Evolutionary conservation across 2,113 vertebrate genomes (phyloP).

Genomic region (Aleadryas rufinucha): DNA sequence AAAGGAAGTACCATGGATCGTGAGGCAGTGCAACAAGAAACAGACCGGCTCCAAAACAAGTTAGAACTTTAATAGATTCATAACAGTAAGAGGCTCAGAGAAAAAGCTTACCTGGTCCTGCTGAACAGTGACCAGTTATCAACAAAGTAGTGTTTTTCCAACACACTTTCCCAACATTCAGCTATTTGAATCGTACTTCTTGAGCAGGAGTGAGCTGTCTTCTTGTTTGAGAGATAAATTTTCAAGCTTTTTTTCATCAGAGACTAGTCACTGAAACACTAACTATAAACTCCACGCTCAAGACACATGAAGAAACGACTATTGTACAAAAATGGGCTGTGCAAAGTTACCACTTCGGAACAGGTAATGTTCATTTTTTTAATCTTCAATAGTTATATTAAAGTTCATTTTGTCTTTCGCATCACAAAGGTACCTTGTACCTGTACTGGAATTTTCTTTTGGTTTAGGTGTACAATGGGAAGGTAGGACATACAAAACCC

Average conservation of each 20-base stretch:
- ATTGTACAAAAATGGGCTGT: not conserved
- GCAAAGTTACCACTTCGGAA: not conserved
- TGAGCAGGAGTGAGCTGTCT: not conserved
- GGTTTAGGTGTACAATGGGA: not conserved
- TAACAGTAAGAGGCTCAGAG: not conserved
- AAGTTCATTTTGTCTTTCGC: not conserved
- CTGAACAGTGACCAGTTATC: not conserved
- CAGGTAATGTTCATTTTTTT: not conserved
- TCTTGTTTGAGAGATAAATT: not conserved
- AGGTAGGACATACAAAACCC: not conserved
- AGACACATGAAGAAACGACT: not conserved
- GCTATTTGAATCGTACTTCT: not conserved
- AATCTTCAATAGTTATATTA: not conserved
- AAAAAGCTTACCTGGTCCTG: not conserved
- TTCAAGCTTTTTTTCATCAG: not conserved
- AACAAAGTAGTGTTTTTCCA: not conserved
- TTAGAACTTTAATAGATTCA: not conserved
- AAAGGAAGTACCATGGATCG: slow-evolving; percentile 32
- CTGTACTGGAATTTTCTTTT: not conserved
- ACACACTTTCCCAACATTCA: not conserved
- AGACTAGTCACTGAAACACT: not conserved
- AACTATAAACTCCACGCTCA: not conserved
- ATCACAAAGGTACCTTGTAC: not conserved
- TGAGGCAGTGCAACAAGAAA: not conserved
- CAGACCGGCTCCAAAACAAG: not conserved